Conservation (phyloP, 2,888 invertebrate genomes). For the Hipparchia sbordonii region DNA sequence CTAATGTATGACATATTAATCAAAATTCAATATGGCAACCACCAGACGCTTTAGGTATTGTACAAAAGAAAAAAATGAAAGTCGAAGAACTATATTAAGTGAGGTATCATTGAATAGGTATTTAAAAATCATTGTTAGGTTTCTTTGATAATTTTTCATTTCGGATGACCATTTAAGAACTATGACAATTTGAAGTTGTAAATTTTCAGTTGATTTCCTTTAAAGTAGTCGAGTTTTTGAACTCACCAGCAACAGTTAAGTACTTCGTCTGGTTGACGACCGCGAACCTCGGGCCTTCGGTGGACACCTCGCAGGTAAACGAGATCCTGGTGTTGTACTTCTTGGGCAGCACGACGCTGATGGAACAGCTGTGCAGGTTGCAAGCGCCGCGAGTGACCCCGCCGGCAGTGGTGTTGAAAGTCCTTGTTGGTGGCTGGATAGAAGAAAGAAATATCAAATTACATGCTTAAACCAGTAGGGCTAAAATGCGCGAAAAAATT, state of each 20-base stretch:
- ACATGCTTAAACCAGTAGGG: neutral
- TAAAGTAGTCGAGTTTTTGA: neutral
- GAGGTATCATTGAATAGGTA: too few species aligned
- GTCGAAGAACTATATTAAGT: too few species aligned
- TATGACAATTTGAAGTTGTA: too few species aligned
- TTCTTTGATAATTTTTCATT: too few species aligned
- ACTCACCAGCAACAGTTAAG: slow-evolving; percentile 70
- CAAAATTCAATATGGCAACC: too few species aligned
- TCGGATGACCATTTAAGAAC: too few species aligned
- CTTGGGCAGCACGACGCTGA: slow-evolving; percentile 64
- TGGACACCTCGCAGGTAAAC: slow-evolving; percentile 75
- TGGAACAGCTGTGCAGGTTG: slow-evolving; percentile 64
- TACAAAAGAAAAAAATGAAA: too few species aligned
- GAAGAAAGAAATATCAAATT: neutral
- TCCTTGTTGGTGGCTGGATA: slow-evolving; percentile 65
- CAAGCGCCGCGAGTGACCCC: slow-evolving; percentile 61
- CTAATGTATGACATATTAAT: too few species aligned
- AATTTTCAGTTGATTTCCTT: too few species aligned
- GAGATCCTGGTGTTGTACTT: slow-evolving; percentile 63
- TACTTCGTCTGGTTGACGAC: slow-evolving; percentile 75
- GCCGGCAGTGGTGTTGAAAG: slow-evolving; percentile 67
- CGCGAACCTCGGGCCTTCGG: slow-evolving; percentile 73
- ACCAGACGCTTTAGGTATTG: too few species aligned
- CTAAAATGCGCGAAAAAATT: too few species aligned
- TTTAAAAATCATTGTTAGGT: too few species aligned